phyloP scores from a whole-genome alignment of 2,797 vertebrate species.

The Acrocephalus scirpaceus region DNA sequence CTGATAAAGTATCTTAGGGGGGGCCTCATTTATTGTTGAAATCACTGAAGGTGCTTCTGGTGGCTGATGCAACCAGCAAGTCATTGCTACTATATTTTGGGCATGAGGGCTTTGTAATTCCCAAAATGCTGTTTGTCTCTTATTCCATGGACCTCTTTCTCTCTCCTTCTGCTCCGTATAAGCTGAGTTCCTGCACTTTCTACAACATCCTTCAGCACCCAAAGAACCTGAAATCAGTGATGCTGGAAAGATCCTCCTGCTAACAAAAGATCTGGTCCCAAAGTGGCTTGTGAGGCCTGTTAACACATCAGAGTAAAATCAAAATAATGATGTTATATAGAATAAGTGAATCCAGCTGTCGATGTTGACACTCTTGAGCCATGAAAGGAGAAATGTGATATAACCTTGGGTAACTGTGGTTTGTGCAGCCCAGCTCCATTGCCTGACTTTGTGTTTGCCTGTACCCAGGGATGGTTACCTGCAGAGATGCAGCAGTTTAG shows the following conservation, averaged over 20 bases:
- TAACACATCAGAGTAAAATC: slow-evolving; percentile 10
- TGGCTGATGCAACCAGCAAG: not conserved
- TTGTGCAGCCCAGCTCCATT: not conserved
- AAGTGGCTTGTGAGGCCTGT: not conserved
- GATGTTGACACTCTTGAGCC: not conserved
- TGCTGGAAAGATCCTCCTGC: not conserved
- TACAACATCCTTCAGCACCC: not conserved
- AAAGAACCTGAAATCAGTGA: not conserved
- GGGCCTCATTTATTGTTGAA: not conserved
- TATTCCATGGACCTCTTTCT: not conserved
- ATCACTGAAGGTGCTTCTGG: not conserved
- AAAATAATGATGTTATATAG: slow-evolving; percentile 6
- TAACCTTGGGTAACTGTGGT: not conserved
- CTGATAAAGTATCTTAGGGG: not conserved
- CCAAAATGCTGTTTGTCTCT: not conserved
- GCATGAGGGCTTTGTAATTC: not conserved
- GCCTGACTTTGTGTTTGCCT: not conserved
- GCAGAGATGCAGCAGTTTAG: not conserved
- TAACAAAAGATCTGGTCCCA: not conserved
- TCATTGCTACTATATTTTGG: not conserved
- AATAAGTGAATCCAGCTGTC: not conserved
- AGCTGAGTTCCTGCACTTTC: not conserved
- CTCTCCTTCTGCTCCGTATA: not conserved
- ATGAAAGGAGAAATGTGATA: not conserved
- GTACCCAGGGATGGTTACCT: not conserved